phyloP scores from a whole-genome alignment of 30 jellyfish, hydroid and myxozoan genomes.

The Aurelia sp. region DNA sequence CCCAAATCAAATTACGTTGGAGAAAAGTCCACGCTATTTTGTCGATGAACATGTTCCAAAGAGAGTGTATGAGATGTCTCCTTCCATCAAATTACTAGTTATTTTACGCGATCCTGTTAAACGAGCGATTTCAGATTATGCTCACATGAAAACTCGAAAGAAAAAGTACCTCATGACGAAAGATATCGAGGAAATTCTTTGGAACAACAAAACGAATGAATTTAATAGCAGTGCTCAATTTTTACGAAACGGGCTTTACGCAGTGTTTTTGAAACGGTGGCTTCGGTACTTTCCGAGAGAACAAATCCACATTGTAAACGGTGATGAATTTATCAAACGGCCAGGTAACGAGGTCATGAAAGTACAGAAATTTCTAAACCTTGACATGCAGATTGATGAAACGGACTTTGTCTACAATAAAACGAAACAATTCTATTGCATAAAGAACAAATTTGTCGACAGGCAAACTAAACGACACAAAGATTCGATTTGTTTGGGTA shows the following conservation, averaged over 20 bases:
- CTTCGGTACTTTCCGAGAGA: conserved; percentile 64
- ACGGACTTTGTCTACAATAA: conserved; percentile 70
- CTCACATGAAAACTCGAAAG: conserved; percentile 77
- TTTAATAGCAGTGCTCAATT: conserved; percentile 40
- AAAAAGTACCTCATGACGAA: conserved; percentile 27
- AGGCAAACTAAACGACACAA: not conserved
- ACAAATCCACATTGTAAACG: conserved; percentile 89
- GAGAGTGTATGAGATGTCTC: conserved; percentile 75
- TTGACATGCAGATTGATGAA: conserved; percentile 59
- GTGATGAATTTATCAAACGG: conserved; percentile 74
- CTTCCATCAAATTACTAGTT: conserved; percentile 66
- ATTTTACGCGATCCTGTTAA: conserved; percentile 88
- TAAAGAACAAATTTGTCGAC: conserved; percentile 29
- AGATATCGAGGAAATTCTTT: conserved; percentile 38
- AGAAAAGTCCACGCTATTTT: conserved; percentile 91
- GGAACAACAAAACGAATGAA: conserved; percentile 19
- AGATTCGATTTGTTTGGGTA: conserved; percentile 72
- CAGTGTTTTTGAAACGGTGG: conserved; percentile 78
- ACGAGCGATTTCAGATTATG: conserved; percentile 91
- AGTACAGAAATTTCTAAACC: conserved; percentile 87
- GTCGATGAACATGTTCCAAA: conserved; percentile 71
- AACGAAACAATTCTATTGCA: conserved; percentile 90
- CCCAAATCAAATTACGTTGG: conserved; percentile 80
- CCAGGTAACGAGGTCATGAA: conserved; percentile 78
- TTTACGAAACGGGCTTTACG: conserved; percentile 68